phyloP scores from a whole-genome alignment of 2,888 invertebrate genomes.

The Parasteatoda lunata region DNA sequence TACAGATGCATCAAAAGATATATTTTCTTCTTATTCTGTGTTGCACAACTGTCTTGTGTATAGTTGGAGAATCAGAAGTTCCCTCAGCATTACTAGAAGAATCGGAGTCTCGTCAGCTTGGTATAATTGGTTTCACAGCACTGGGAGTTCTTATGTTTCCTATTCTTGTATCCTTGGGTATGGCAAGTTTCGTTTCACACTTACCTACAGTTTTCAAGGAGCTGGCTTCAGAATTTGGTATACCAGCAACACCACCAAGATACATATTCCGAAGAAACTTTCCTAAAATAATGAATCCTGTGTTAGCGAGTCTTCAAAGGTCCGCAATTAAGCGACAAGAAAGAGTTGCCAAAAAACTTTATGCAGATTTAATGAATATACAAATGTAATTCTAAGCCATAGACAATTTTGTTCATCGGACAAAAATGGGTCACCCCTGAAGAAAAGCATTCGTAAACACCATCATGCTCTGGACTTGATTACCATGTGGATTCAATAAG shows the following conservation, averaged over 20 bases:
- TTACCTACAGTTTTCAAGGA: conserved; percentile 63
- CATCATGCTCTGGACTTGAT: too few relatives aligned
- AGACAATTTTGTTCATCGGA: too few relatives aligned
- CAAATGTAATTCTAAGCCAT: too few relatives aligned
- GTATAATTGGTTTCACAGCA: conserved; percentile 60
- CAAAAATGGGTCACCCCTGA: too few relatives aligned
- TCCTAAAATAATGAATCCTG: neutral
- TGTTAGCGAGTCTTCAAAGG: conserved; percentile 29
- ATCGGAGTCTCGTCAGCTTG: conserved; percentile 51
- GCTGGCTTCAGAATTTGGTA: conserved; percentile 63
- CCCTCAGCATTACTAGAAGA: conserved; percentile 4
- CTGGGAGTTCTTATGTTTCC: conserved; percentile 64
- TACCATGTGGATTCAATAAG: too few relatives aligned
- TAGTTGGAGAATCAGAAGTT: neutral
- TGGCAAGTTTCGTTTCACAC: conserved; percentile 65
- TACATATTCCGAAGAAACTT: conserved; percentile 33
- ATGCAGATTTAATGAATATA: too few relatives aligned
- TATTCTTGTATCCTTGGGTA: conserved; percentile 58
- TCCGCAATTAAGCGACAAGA: neutral
- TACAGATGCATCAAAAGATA: too few relatives aligned
- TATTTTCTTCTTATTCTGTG: neutral
- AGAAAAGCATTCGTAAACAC: too few relatives aligned
- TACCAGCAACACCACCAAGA: conserved; percentile 46
- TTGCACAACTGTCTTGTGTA: neutral
- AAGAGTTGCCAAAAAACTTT: too few relatives aligned